Conservation (phyloP, 2,797 vertebrate genomes). For the Sebastes taczanowskii region DNA sequence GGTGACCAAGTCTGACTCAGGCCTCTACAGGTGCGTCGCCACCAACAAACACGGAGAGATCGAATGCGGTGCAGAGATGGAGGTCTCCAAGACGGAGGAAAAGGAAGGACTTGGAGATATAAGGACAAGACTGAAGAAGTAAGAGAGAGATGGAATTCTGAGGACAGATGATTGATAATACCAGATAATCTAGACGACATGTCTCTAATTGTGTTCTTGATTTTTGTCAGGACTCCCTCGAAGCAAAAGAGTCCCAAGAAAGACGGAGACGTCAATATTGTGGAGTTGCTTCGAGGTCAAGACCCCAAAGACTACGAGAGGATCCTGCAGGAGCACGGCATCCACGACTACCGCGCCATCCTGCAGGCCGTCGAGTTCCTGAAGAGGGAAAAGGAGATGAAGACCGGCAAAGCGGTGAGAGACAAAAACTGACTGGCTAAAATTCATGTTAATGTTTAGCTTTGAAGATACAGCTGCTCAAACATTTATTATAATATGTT, state of each 20-base stretch:
- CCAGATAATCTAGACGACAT: neutral
- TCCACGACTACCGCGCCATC: slow-evolving; percentile 93
- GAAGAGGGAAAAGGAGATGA: slow-evolving; percentile 87
- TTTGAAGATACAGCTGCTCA: neutral
- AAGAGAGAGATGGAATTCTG: slow-evolving; percentile 12
- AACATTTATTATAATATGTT: neutral
- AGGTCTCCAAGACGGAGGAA: slow-evolving; percentile 90
- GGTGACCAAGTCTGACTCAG: slow-evolving; percentile 92
- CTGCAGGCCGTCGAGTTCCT: slow-evolving; percentile 92
- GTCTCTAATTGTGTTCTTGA: neutral
- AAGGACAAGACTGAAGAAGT: slow-evolving; percentile 94
- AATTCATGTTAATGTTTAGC: too few relatives aligned
- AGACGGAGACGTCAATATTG: slow-evolving; percentile 87
- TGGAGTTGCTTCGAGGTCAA: slow-evolving; percentile 92
- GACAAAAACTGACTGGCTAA: neutral
- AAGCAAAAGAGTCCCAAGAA: slow-evolving; percentile 90
- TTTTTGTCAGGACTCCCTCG: slow-evolving; percentile 84
- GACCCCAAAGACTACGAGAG: slow-evolving; percentile 95
- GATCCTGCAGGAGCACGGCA: slow-evolving; percentile 90
- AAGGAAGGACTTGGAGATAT: slow-evolving; percentile 83
- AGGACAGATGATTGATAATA: neutral
- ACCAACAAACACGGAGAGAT: slow-evolving; percentile 95
- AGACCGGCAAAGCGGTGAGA: slow-evolving; percentile 87
- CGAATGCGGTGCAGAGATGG: slow-evolving; percentile 88
- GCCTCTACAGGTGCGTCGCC: slow-evolving; percentile 93